Evolutionary conservation across 2,113 vertebrate species (phyloP).

Genomic region (Paralichthys olivaceus): DNA sequence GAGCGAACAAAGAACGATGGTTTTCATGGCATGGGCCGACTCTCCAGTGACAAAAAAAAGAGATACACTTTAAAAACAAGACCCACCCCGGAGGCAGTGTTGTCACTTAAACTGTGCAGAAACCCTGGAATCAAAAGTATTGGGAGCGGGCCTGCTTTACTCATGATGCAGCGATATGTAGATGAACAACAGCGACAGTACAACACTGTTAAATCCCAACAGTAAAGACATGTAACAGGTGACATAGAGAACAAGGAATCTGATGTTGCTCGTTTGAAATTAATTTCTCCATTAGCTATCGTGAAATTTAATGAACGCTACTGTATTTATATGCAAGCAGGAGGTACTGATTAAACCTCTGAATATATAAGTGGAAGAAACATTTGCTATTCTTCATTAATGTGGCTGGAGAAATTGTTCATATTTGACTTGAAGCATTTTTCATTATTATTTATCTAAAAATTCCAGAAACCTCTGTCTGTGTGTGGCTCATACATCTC

Average conservation of each 20-base stretch:
- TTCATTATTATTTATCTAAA: no score
- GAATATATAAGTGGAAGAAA: no score
- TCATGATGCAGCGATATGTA: background rate
- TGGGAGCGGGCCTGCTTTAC: background rate
- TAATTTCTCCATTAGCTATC: background rate
- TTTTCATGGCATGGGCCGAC: constrained; percentile 20
- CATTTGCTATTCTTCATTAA: no score
- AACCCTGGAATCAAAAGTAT: background rate
- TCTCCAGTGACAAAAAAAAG: constrained; percentile 18
- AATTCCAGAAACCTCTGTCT: no score
- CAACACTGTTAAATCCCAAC: constrained; percentile 1
- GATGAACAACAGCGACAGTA: constrained; percentile 41
- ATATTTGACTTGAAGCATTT: no score
- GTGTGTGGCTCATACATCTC: no score
- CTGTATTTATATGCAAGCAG: no score
- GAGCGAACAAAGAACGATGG: constrained; percentile 32
- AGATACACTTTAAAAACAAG: constrained; percentile 33
- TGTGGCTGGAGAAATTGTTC: no score
- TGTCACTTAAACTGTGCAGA: constrained; percentile 16
- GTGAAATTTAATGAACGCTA: no score
- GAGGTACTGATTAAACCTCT: no score
- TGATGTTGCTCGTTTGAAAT: background rate
- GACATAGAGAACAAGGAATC: background rate
- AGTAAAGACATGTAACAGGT: background rate
- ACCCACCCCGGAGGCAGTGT: constrained; percentile 16